Evolutionary conservation across 2,113 vertebrate species (phyloP).

Genomic region (Coreoperca whiteheadi): DNA sequence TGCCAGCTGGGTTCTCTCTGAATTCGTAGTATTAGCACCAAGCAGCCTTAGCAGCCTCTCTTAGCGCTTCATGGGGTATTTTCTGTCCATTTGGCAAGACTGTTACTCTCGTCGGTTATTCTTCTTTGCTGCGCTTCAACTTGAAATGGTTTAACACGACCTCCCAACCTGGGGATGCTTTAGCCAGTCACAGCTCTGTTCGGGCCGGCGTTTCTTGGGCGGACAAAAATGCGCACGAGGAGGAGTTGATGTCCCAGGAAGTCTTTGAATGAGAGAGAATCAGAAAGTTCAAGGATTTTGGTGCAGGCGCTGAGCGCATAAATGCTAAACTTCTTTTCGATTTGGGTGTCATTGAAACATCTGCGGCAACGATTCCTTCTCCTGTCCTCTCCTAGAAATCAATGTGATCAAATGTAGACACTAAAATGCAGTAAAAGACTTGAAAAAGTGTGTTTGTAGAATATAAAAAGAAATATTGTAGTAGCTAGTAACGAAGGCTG

Average conservation of each 20-base stretch:
- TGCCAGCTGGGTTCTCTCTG: neutral
- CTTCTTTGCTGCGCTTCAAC: neutral
- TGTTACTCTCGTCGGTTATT: neutral
- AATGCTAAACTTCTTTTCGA: neutral
- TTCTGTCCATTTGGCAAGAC: neutral
- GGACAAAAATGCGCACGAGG: neutral
- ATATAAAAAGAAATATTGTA: neutral
- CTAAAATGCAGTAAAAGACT: neutral
- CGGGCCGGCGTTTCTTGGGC: constrained; percentile 10
- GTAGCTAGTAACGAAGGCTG: neutral
- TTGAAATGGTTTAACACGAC: neutral
- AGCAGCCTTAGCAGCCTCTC: no score
- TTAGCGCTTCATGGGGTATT: no score
- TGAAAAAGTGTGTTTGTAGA: neutral
- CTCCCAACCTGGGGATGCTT: neutral
- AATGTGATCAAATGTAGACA: neutral
- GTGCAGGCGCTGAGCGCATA: neutral
- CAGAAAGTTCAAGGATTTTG: neutral
- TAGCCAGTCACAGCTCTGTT: constrained; percentile 5
- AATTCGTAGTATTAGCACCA: neutral
- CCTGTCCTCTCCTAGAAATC: neutral
- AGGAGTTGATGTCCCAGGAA: neutral
- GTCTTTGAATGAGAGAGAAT: neutral
- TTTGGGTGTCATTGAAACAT: neutral
- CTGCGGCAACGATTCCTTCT: neutral